These are phyloP conservation scores for Trididemnum miniatum DNA, from an alignment of 23 tunicate species.

Conservation along the genomic window DNA sequence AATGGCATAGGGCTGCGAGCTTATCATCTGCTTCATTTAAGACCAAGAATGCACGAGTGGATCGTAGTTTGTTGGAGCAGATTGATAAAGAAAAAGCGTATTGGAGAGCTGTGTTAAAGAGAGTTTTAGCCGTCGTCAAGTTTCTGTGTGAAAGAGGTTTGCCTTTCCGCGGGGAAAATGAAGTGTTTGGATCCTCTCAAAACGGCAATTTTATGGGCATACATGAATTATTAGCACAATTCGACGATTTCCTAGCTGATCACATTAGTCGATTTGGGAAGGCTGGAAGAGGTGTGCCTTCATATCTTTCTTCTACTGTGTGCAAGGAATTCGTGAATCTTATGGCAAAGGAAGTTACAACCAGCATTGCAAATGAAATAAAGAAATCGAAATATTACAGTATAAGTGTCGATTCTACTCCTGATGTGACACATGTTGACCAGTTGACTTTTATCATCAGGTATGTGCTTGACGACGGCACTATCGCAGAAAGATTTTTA, in stretches of 20 bases:
- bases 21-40: constrained; percentile 13
- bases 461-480: constrained; percentile 27
- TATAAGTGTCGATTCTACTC: constrained; percentile 23
- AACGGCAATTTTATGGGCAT: constrained; percentile 14
- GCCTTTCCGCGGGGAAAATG: neutral
- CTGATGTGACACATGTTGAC: constrained; percentile 21
- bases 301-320: neutral
- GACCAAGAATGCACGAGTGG: constrained; percentile 33
- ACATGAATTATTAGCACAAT: neutral
- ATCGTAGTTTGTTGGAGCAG: constrained; percentile 25
- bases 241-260: neutral
- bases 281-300: neutral
- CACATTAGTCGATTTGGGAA: constrained; percentile 1
- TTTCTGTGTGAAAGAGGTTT: constrained; percentile 27
- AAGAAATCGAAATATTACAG: constrained; percentile 4
- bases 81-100: constrained; percentile 29
- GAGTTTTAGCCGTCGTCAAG: constrained; percentile 25
- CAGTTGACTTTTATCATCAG: constrained; percentile 12
- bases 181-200: constrained; percentile 5
- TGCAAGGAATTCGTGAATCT: constrained; percentile 2
- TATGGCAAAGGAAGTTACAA: neutral
- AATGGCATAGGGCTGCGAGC: constrained; percentile 7
- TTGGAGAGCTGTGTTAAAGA: constrained; percentile 30
- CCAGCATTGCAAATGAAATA: neutral
- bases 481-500: constrained; percentile 21